These are phyloP conservation scores for Saccostrea echinata DNA, from an alignment of 1,140 invertebrate species.

Conservation along the genomic window DNA sequence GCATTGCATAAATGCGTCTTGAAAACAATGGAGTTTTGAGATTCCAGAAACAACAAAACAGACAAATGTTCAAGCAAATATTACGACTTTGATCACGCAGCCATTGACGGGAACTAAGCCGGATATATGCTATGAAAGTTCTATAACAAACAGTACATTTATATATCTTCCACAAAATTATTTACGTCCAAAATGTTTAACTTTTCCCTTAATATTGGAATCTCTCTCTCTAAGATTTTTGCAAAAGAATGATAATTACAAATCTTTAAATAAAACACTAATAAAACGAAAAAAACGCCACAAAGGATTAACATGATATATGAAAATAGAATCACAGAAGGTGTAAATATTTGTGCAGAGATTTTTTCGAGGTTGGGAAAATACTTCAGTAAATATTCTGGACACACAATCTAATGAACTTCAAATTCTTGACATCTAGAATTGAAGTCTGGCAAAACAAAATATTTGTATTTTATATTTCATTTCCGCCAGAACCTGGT, in stretches of 20 bases:
- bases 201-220: no score
- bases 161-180: background rate
- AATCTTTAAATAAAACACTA: no score
- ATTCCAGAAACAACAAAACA: background rate
- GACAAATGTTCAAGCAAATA: background rate
- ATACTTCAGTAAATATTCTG: background rate
- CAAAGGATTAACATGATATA: no score
- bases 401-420: constrained; percentile 28
- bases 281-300: no score
- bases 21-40: no score
- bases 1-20: no score
- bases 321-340: background rate
- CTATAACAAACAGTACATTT: background rate
- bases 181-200: no score
- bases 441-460: background rate
- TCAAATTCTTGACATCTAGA: background rate
- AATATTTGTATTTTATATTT: background rate
- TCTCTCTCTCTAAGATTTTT: no score
- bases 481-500: background rate
- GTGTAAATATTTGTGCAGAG: constrained; percentile 1
- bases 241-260: no score
- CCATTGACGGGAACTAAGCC: background rate
- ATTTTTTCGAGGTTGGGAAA: background rate
- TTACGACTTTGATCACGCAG: background rate
- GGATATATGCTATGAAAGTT: background rate